Base-by-base conservation (phyloP, 2,888 invertebrate genomes). In the Acronicta alni region DNA sequence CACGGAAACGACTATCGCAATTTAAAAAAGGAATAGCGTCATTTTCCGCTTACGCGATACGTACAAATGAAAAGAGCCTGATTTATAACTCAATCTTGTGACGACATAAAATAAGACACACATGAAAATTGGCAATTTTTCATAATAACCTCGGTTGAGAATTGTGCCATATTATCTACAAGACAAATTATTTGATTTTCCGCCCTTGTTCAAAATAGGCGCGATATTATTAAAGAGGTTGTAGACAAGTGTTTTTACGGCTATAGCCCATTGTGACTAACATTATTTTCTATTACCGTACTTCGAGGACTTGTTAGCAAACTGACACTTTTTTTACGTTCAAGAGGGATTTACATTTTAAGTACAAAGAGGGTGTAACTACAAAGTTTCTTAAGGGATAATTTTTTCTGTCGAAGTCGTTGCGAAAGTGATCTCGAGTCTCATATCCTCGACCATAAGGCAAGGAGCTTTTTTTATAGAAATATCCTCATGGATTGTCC, bases 51-150 rank as follows among this genome's bases (percentile, higher is more conserved):
- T 81, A 88, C 80, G 82, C 83, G 85, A 86, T 88, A 85, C 80
- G 83, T 85, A 88, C 86, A 91, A 92, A 92, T 89, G 89, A 88
- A 90, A 88, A 84, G 84, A 82, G 73, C 83, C 75, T 92, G 89
- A 93, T 87, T 90, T 89, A 93, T 92, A 88, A 87, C 85, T 88
- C 91, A 93, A 93, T 93, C 89, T 91, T 82, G 84, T 81, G 86
- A 84, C 86, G 85, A 87, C 89, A 87, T 87, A 87, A 88, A 89
- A 87, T 86, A 87, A 89, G 89, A 89, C 89, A 90, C 84, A 91
- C 91, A 89, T 90, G 91, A 91, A 93, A 92, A 93, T 94, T 93
- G 92, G 81, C 94, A 89, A 93, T 93, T 91, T 86, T 86, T 93
- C 90, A 90, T 92, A 90, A 92, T 92, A 92, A 91, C 82, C 82